Evolutionary conservation across 1,140 invertebrate genomes (phyloP), one percentile per base, ranked within the genome.

Genomic region (Pseudomyrmex pallidus): DNA sequence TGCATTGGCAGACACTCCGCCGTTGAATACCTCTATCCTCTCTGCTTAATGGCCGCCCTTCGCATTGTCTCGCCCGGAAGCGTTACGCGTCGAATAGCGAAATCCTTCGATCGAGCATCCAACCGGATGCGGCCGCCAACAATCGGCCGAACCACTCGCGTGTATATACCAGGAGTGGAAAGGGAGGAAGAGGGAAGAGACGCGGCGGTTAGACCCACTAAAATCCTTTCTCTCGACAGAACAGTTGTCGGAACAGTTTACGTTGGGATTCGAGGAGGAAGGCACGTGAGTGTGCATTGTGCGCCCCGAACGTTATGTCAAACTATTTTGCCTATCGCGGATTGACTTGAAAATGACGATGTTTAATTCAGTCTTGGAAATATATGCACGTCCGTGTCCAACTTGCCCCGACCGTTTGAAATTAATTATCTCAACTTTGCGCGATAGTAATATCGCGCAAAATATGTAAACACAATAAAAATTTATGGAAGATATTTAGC

Each of bases 11-110:
- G 35, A 35, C 35, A 35, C 52, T 72, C n/a, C 13, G 54, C 44
- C 35, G 50, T 8, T 82, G 59, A 77, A 83, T 85, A 35, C 72
- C 10, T 10, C 59, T 46, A 59, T 59, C 73, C 46, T 54, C 67
- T 54, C 67, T 25, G 78, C 57, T 35, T 82, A 87, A 86, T 87
- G 66, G 70, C 59, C 48, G 57, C 63, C 50, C 70, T 87, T 70
- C 54, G 83, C 67, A 87, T 87, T 89, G 85, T 89, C 64, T 73
- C 12, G 15, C 25, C 35, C 15, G 35, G 15, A 59, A 67, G 17
- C 17, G 54, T 78, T 70, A 59, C 64, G 52, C 52, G 74, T 7
- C 62, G 54, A 78, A 59, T 78, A 10, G 70, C 10, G 10, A 62
- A 35, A 84, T 72, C 67, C 66, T 57, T 50, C 72, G 52, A 62